Evolutionary conservation across 2,888 invertebrate genomes (phyloP).

Genomic region (Apeira syringaria): DNA sequence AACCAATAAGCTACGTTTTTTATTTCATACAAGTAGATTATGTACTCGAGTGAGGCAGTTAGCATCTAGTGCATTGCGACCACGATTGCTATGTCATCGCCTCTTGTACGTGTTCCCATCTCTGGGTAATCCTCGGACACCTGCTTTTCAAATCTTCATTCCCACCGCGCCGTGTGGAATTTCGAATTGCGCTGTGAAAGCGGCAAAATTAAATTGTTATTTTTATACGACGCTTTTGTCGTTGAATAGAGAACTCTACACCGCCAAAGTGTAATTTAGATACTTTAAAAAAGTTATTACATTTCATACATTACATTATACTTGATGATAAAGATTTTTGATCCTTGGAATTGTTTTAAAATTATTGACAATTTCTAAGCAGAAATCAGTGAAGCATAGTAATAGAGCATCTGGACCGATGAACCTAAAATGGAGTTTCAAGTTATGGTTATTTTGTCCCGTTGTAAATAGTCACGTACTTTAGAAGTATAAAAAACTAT

Average conservation of each 20-base stretch:
- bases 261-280: neutral
- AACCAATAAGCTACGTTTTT: conserved; percentile 1
- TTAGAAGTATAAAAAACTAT: too few species aligned
- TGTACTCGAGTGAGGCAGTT: conserved; percentile 48
- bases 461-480: too few species aligned
- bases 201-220: conserved; percentile 34
- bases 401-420: too few species aligned
- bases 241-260: conserved; percentile 7
- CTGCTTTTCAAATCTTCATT: conserved; percentile 69
- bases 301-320: too few species aligned
- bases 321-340: too few species aligned
- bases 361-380: too few species aligned
- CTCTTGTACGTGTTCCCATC: conserved; percentile 77
- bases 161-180: conserved; percentile 34
- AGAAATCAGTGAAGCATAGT: too few species aligned
- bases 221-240: conserved; percentile 26
- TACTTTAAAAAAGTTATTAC: too few species aligned
- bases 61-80: conserved; percentile 53
- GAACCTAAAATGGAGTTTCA: too few species aligned
- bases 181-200: conserved; percentile 31
- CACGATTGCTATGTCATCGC: conserved; percentile 76
- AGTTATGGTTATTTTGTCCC: too few species aligned
- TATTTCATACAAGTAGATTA: conserved; percentile 37
- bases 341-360: too few species aligned
- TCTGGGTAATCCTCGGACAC: conserved; percentile 72